Conservation (phyloP, 2,888 invertebrate genomes). For the Mamestra brassicae region DNA sequence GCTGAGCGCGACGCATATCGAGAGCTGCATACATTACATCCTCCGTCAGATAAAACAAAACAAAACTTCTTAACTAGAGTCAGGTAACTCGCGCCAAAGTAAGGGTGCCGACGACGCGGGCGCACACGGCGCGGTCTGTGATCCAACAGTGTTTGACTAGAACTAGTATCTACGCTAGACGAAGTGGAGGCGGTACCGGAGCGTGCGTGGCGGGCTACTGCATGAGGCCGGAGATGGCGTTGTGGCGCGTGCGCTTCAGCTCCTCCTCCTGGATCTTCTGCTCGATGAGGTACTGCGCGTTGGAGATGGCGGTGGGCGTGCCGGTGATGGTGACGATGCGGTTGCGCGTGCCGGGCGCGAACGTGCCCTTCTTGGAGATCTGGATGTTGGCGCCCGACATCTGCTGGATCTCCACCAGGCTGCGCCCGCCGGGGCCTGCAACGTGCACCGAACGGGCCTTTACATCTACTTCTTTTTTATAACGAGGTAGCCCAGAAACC, state of each 20-base stretch:
- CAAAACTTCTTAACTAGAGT: constrained; percentile 79
- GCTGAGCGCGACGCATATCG: constrained; percentile 73
- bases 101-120: constrained; percentile 30
- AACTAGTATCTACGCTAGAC: constrained; percentile 71
- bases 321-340: constrained; percentile 99
- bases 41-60: constrained; percentile 78
- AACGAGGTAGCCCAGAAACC: no score
- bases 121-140: constrained; percentile 57
- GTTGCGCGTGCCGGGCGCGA: constrained; percentile 99
- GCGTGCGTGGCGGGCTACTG: constrained; percentile 87
- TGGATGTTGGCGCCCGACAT: constrained; percentile 99
- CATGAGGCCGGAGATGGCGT: constrained; percentile 94
- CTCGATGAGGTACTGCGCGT: constrained; percentile 98
- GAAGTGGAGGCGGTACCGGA: constrained; percentile 44
- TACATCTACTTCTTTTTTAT: no score
- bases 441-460: background rate
- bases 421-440: constrained; percentile 97
- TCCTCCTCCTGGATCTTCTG: constrained; percentile 99
- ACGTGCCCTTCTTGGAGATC: constrained; percentile 99
- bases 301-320: constrained; percentile 96
- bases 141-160: constrained; percentile 73
- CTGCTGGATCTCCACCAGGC: constrained; percentile 99
- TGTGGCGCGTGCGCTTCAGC: constrained; percentile 97
- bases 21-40: constrained; percentile 79
- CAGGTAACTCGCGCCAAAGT: constrained; percentile 82